phyloP scores from a whole-genome alignment of 2,888 invertebrate genomes.

The Hetaerina titia region DNA sequence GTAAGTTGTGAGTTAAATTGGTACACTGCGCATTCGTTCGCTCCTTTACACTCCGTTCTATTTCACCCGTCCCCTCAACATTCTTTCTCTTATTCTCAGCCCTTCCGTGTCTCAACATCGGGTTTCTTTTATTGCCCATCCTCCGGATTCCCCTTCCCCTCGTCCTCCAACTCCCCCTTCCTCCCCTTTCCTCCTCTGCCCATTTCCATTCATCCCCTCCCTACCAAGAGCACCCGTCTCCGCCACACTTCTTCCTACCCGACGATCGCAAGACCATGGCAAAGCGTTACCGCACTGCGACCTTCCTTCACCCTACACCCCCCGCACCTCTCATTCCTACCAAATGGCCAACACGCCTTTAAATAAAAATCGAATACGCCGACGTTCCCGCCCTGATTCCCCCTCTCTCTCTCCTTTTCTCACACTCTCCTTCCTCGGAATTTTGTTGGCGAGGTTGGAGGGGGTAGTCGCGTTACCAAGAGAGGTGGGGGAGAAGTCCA shows the following conservation, averaged over 20 bases:
- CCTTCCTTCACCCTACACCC: not conserved
- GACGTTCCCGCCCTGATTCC: not conserved
- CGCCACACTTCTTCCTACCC: not conserved
- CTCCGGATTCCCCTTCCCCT: not conserved
- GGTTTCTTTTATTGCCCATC: not conserved
- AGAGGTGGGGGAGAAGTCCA: too few species aligned
- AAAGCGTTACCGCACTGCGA: constrained; percentile 45
- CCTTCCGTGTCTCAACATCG: not conserved
- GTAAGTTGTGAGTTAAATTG: too few species aligned
- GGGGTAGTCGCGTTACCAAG: not conserved
- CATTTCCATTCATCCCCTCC: not conserved
- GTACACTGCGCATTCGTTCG: too few species aligned
- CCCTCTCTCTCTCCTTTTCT: not conserved
- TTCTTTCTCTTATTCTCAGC: not conserved
- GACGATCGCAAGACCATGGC: not conserved
- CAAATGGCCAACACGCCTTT: not conserved
- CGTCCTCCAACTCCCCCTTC: not conserved
- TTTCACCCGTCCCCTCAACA: not conserved
- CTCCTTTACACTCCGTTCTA: not conserved
- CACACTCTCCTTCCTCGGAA: not conserved
- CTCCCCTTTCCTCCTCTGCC: not conserved
- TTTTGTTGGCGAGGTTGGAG: not conserved
- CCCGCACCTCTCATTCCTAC: not conserved
- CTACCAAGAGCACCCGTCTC: not conserved
- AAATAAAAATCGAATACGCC: not conserved